Evolutionary conservation across 2,113 vertebrate species (phyloP).

Genomic region (Thunnus maccoyii): DNA sequence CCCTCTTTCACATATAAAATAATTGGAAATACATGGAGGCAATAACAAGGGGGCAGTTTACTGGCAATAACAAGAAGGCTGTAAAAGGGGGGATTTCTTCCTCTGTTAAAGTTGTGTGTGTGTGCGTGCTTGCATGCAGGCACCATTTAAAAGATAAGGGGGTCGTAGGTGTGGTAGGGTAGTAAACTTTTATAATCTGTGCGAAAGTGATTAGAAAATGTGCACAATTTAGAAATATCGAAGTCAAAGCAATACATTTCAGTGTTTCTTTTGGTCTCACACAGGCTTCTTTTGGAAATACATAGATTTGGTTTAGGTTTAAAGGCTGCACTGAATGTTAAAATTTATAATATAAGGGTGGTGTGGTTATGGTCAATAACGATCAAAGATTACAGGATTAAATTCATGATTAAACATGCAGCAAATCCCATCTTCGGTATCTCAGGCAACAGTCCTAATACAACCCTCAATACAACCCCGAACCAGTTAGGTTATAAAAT

Average conservation of each 20-base stretch:
- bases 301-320: conserved; percentile 11
- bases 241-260: conserved; percentile 5
- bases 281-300: background rate
- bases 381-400: conserved; percentile 33
- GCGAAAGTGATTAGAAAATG: conserved; percentile 47
- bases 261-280: conserved; percentile 15
- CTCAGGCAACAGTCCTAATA: conserved; percentile 67
- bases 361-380: conserved; percentile 33
- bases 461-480: conserved; percentile 68
- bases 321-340: conserved; percentile 11
- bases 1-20: conserved; percentile 82
- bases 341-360: conserved; percentile 4
- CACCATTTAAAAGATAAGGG: conserved; percentile 39
- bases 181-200: conserved; percentile 48
- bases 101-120: conserved; percentile 51
- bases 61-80: conserved; percentile 70
- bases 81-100: conserved; percentile 70
- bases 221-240: background rate
- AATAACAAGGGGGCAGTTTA: conserved; percentile 79
- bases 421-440: conserved; percentile 60
- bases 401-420: conserved; percentile 52
- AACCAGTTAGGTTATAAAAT: conserved; percentile 82
- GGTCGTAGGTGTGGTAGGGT: conserved; percentile 10
- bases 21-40: conserved; percentile 81
- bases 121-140: background rate